These are phyloP conservation scores for Caenorhabditis imperialis DNA, from an alignment of 2,888 invertebrate genomes.

Conservation along the genomic window DNA sequence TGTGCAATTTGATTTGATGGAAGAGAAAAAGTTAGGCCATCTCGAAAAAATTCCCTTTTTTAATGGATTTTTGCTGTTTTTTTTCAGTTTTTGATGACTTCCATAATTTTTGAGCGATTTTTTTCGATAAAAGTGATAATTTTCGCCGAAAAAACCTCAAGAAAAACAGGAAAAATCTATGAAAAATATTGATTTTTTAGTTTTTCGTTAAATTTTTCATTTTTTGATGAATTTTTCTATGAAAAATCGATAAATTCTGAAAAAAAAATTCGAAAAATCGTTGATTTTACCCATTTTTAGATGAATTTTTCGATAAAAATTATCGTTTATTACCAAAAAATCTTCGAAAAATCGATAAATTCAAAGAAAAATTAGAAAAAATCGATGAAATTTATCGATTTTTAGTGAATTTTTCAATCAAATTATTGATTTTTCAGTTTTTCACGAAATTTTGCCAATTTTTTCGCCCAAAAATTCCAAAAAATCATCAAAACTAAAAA, in stretches of 20 bases:
- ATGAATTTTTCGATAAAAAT: not conserved
- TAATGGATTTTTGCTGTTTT: too few species aligned
- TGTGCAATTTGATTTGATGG: too few species aligned
- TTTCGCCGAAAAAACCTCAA: too few species aligned
- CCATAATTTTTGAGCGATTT: conserved; percentile 16
- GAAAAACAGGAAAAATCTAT: not conserved
- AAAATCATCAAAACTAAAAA: too few species aligned
- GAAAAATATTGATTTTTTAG: conserved; percentile 12
- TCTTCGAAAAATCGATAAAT: not conserved
- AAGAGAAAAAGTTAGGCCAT: too few species aligned
- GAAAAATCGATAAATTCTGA: conserved; percentile 30
- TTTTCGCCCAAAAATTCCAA: too few species aligned
- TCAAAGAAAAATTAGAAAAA: conserved; percentile 1
- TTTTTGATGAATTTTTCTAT: conserved; percentile 15
- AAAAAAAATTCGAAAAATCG: conserved; percentile 15
- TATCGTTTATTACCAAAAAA: not conserved
- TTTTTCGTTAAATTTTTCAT: conserved; percentile 6
- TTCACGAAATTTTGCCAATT: too few species aligned
- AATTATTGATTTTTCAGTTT: too few species aligned
- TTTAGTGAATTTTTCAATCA: too few species aligned
- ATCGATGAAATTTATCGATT: not conserved
- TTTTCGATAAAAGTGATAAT: too few species aligned
- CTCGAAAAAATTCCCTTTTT: too few species aligned
- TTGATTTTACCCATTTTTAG: conserved; percentile 7
- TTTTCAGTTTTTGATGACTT: too few species aligned